Base-by-base conservation (phyloP, 2,113 vertebrate species). In the Terrapene triunguis region DNA sequence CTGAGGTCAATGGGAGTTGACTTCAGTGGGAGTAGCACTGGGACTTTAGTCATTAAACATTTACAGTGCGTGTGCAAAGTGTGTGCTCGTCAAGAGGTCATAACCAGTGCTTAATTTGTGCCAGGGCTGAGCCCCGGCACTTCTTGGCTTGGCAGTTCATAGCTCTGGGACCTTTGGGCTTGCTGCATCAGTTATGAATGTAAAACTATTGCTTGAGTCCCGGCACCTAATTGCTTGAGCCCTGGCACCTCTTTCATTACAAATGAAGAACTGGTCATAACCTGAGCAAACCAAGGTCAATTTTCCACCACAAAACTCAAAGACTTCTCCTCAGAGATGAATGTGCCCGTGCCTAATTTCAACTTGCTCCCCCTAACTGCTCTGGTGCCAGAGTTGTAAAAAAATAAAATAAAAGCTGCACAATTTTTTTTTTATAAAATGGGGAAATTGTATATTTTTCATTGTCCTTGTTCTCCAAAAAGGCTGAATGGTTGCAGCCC, bases 231-330 rank as follows among this genome's bases (percentile, higher is more conserved):
- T 62, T 29, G 27, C 57, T 29, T 29, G 27, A 59, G 27, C 11
- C 57, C 27, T 59, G 27, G 27, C 11, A 7, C 12, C 57, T 62
- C 57, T 62, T 32, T 29, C 57, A 32, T 59, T 59, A 29, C 27
- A 62, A 62, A 62, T 29, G 27, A 62, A 62, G 57, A 29, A 32
- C 12, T 32, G 12, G 12, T 32, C 27, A 62, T 29, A 62, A 62
- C 27, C 57, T 62, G 57, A 62, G 27, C 27, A 72, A 78, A 78
- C 11, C 74, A 78, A 78, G 74, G 22, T 25, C 65, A 72, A 8
- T 44, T 78, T 44, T 78, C 42, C 42, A 78, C 12, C 6, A 0
- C 0, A 0, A 48, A 0, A 0, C 1, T 93, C 81, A 59, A 89
- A 24, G 12, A 10, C 21, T 84, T 93, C 62, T 93, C 78, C 7